phyloP scores from a whole-genome alignment of 2,113 vertebrate genomes.

The Peucedramus taeniatus region DNA sequence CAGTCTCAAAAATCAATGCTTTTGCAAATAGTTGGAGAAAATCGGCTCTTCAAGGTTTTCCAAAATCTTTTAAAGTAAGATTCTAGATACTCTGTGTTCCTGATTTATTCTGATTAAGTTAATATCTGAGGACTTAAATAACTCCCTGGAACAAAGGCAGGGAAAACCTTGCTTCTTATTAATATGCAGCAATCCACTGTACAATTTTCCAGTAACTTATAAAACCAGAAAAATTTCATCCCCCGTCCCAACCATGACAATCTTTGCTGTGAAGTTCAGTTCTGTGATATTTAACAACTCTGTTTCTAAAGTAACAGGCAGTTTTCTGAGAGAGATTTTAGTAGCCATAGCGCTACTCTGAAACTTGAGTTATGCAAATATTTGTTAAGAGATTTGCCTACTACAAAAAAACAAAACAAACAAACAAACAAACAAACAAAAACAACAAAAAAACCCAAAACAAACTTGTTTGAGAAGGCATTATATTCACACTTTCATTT shows the following conservation, averaged over 20 bases:
- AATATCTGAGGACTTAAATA: neutral
- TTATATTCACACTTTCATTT: slow-evolving; percentile 7
- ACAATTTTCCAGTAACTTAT: neutral
- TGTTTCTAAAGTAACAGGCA: neutral
- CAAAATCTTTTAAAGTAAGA: neutral
- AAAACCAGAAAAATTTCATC: neutral
- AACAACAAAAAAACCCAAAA: neutral
- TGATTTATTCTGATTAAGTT: neutral
- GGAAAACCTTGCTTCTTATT: neutral
- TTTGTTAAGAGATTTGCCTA: neutral
- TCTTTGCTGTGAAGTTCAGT: neutral
- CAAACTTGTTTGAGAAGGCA: neutral
- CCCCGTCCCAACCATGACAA: neutral
- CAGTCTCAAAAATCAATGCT: neutral
- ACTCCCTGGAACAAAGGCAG: neutral
- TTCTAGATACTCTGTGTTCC: neutral
- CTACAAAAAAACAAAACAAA: too few relatives aligned
- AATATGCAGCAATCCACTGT: neutral
- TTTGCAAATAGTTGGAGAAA: neutral
- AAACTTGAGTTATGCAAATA: neutral
- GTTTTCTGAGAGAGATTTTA: neutral
- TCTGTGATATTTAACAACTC: neutral
- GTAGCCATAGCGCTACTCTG: neutral
- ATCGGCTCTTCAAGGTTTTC: neutral
- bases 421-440: too few relatives aligned